These are phyloP conservation scores for Sminthurides aquaticus DNA, from an alignment of 2,888 invertebrate genomes.

Conservation along the genomic window DNA sequence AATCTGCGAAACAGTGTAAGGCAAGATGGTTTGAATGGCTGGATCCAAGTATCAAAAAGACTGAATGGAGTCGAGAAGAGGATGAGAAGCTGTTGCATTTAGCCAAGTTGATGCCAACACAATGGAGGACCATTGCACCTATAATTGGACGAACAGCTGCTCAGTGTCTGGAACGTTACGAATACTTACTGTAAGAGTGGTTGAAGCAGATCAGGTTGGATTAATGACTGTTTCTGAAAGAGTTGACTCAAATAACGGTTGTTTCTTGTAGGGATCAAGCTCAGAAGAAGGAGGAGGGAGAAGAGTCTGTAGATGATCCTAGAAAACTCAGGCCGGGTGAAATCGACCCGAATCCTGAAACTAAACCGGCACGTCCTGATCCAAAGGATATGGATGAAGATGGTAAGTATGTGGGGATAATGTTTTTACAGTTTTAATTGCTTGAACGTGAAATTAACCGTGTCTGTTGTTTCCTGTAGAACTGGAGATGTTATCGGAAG, in stretches of 20 bases:
- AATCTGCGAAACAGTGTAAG: slow-evolving; percentile 97
- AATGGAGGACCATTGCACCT: slow-evolving; percentile 98
- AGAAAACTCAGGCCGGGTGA: slow-evolving; percentile 96
- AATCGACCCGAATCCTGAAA: slow-evolving; percentile 99
- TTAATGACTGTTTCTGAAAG: too few species aligned
- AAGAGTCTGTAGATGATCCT: slow-evolving; percentile 86
- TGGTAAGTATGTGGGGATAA: slow-evolving; percentile 60
- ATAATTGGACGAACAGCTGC: slow-evolving; percentile 98
- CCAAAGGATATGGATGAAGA: slow-evolving; percentile 99
- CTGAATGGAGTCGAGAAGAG: slow-evolving; percentile 99
- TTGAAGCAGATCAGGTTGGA: too few species aligned
- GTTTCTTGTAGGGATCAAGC: slow-evolving; percentile 87
- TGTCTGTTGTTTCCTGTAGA: slow-evolving; percentile 53
- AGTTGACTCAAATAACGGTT: too few species aligned
- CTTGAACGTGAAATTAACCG: not conserved
- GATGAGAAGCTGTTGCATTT: slow-evolving; percentile 95
- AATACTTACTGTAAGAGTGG: slow-evolving; percentile 80
- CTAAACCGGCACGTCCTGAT: slow-evolving; percentile 97
- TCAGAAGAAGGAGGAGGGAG: slow-evolving; percentile 91
- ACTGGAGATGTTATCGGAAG: slow-evolving; percentile 98
- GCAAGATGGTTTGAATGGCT: slow-evolving; percentile 99
- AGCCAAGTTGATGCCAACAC: slow-evolving; percentile 98
- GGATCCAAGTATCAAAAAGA: slow-evolving; percentile 98
- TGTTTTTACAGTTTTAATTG: slow-evolving; percentile 8
- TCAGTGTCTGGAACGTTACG: slow-evolving; percentile 95